Conservation (phyloP, 2,113 vertebrate genomes). For the Eulemur macaco region DNA sequence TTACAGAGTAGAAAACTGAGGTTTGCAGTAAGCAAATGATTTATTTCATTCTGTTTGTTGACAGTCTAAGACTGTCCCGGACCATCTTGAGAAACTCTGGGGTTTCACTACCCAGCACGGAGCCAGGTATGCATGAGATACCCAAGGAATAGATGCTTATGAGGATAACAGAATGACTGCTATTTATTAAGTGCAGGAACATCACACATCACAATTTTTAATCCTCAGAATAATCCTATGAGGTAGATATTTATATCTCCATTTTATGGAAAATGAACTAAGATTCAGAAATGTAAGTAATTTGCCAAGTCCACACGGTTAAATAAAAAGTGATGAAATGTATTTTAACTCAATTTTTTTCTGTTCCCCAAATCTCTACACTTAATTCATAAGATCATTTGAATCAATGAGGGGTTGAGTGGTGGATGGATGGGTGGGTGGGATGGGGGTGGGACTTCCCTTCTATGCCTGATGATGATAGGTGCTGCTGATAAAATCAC, state of each 20-base stretch:
- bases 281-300: constrained; percentile 18
- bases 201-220: not conserved
- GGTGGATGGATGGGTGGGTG: not conserved
- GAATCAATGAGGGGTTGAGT: not conserved
- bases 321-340: not conserved
- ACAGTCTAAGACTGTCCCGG: not conserved
- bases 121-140: not conserved
- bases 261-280: not conserved
- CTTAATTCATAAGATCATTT: not conserved
- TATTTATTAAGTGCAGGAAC: not conserved
- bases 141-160: not conserved
- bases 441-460: not conserved
- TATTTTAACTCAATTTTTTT: not conserved
- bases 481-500: not conserved
- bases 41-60: not conserved
- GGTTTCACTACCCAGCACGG: not conserved
- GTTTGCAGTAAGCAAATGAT: not conserved
- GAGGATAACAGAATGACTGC: not conserved
- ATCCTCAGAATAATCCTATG: no score
- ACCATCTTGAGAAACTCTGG: not conserved
- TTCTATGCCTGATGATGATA: not conserved
- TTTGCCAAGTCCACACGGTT: not conserved
- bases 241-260: no score
- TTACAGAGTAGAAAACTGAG: not conserved
- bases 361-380: not conserved